These are phyloP conservation scores for Euphonia xanthogaster DNA, from an alignment of 2,797 vertebrate species.

Conservation along the genomic window DNA sequence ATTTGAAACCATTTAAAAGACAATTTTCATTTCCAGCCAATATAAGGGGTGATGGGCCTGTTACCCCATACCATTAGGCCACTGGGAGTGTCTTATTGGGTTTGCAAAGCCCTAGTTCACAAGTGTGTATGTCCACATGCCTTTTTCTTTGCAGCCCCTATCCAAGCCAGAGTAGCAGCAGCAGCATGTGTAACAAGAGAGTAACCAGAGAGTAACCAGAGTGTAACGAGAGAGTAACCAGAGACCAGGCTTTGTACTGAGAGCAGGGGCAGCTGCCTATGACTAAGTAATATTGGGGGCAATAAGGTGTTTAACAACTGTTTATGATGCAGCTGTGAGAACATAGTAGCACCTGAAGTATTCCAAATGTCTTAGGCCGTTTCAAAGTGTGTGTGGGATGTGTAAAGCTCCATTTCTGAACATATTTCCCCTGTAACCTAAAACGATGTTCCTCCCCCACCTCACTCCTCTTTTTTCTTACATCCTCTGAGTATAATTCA, in stretches of 20 bases:
- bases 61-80: background rate
- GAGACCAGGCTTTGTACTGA: background rate
- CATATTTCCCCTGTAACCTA: background rate
- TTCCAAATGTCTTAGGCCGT: background rate
- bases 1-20: background rate
- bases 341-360: background rate
- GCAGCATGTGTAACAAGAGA: background rate
- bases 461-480: constrained; percentile 5
- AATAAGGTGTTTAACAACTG: constrained; percentile 46
- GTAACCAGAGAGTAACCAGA: background rate
- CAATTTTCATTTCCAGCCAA: background rate
- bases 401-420: background rate
- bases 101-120: background rate
- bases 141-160: background rate
- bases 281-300: background rate
- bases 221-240: background rate
- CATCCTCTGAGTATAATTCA: constrained; percentile 46
- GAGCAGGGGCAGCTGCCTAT: background rate
- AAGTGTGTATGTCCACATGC: background rate
- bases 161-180: background rate
- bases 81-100: background rate
- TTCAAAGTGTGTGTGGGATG: background rate
- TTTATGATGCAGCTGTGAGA: constrained; percentile 32
- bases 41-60: background rate
- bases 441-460: background rate